Conservation (phyloP, 1,140 invertebrate genomes). For the Pectinophora gossypiella region DNA sequence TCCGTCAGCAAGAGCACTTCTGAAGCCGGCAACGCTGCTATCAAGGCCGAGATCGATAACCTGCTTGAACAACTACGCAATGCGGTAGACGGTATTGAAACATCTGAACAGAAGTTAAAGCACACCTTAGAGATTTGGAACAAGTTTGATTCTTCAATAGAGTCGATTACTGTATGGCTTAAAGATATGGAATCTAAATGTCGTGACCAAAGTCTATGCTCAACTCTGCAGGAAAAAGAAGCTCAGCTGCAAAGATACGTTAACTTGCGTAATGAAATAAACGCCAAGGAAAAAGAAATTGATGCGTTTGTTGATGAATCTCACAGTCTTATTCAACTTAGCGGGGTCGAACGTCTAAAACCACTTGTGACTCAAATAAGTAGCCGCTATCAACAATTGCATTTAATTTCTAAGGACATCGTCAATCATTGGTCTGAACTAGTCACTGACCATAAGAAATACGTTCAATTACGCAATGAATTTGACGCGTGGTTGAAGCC, state of each 20-base stretch:
- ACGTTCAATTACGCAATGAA: constrained; percentile 85
- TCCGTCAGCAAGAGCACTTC: constrained; percentile 89
- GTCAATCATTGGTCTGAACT: constrained; percentile 91
- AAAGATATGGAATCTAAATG: constrained; percentile 88
- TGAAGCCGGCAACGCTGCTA: constrained; percentile 82
- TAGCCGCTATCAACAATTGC: constrained; percentile 90
- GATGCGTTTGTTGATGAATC: constrained; percentile 93
- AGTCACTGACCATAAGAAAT: constrained; percentile 89
- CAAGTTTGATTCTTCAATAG: constrained; percentile 89
- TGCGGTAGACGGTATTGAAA: constrained; percentile 80
- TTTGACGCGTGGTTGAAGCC: constrained; percentile 86
- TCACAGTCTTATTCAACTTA: constrained; percentile 89
- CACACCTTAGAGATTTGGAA: constrained; percentile 88
- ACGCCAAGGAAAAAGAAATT: constrained; percentile 86
- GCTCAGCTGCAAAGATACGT: constrained; percentile 83
- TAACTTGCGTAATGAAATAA: constrained; percentile 83
- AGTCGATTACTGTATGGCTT: constrained; percentile 90
- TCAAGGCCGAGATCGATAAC: constrained; percentile 84
- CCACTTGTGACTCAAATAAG: constrained; percentile 92
- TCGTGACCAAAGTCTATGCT: constrained; percentile 89
- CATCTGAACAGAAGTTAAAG: constrained; percentile 82
- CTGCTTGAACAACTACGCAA: constrained; percentile 80
- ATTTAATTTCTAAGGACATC: constrained; percentile 90
- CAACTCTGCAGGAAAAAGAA: constrained; percentile 88
- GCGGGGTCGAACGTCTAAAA: constrained; percentile 90